Evolutionary conservation across 2,888 invertebrate genomes (phyloP), one percentile per base, ranked within the genome.

Genomic region (Andricus curvator): DNA sequence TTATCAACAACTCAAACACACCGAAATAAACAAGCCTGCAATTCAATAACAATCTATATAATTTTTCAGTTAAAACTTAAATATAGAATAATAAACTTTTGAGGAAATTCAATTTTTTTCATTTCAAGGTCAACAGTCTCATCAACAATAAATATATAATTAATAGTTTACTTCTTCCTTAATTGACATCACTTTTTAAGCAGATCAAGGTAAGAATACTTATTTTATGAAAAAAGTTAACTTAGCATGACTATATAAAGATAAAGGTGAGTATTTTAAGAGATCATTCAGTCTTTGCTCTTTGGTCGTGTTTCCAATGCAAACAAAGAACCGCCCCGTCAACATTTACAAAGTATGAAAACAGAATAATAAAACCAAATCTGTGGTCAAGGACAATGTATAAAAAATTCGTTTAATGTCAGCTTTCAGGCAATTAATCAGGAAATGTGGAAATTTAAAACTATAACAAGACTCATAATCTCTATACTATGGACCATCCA

Each of bases 311-410:
- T 66, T 33, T n/a, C 37, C 9, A 66, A 66, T 20, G 11, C 37
- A 66, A 66, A 66, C 66, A 66, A 66, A 66, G n/a, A 66, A 66
- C n/a, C 37, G 17, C 66, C 37, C 66, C 15, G 37, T 66, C n/a
- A 66, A 66, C 41, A 37, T 41, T 66, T 41, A 4, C 37, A 41
- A n/a, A 66, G 41, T 41, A 20, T 66, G 9, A 66, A 37, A 66
- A 15, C 11, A 33, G 20, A 66, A 66, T 37, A 41, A 66, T n/a
- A n/a, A 37, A 66, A n/a, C 33, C n/a, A 9, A 37, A 37, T 66
- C 66, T 37, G 2, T 33, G n/a, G 6, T 66, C 66, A 66, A 66
- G 37, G 37, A 37, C 6, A 41, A n/a, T 66, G 15, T 15, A 25
- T 25, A 56, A 9, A 56, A 15, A n/a, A 56, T n/a, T n/a, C n/a